phyloP scores from a whole-genome alignment of 2,888 invertebrate species.

The Tholera decimalis region DNA sequence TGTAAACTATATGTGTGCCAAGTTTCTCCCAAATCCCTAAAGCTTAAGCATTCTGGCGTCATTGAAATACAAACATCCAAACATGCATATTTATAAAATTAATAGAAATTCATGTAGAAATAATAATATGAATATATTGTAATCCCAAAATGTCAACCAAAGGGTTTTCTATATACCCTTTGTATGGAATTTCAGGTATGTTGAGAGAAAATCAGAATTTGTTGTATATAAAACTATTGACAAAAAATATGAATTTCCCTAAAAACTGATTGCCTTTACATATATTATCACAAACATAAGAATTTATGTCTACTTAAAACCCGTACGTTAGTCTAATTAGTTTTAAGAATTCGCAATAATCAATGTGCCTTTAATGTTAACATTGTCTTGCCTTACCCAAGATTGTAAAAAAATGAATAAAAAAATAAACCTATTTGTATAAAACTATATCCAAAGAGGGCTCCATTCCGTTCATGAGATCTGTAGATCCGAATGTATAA shows the following conservation, averaged over 20 bases:
- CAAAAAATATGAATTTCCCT: not conserved
- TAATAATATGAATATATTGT: too few relatives aligned
- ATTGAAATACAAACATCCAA: too few relatives aligned
- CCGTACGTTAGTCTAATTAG: slow-evolving; percentile 54
- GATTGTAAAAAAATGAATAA: slow-evolving; percentile 60
- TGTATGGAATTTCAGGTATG: not conserved
- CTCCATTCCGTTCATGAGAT: slow-evolving; percentile 66
- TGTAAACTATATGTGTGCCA: too few relatives aligned
- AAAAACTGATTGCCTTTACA: slow-evolving; percentile 2
- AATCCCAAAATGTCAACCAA: too few relatives aligned
- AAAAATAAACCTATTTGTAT: slow-evolving; percentile 65
- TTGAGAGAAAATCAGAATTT: not conserved
- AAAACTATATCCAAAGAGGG: slow-evolving; percentile 68
- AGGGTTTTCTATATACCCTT: not conserved
- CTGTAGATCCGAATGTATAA: slow-evolving; percentile 63
- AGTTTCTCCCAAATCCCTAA: too few relatives aligned
- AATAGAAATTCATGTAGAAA: too few relatives aligned
- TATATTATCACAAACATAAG: slow-evolving; percentile 25
- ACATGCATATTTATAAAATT: too few relatives aligned
- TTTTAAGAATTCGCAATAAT: slow-evolving; percentile 71
- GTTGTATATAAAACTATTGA: not conserved
- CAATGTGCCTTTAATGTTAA: slow-evolving; percentile 79
- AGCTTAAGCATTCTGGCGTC: too few relatives aligned
- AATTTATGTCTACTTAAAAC: slow-evolving; percentile 20
- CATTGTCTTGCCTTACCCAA: slow-evolving; percentile 82